phyloP scores from a whole-genome alignment of 2,888 invertebrate species.

The Papilio gigon region DNA sequence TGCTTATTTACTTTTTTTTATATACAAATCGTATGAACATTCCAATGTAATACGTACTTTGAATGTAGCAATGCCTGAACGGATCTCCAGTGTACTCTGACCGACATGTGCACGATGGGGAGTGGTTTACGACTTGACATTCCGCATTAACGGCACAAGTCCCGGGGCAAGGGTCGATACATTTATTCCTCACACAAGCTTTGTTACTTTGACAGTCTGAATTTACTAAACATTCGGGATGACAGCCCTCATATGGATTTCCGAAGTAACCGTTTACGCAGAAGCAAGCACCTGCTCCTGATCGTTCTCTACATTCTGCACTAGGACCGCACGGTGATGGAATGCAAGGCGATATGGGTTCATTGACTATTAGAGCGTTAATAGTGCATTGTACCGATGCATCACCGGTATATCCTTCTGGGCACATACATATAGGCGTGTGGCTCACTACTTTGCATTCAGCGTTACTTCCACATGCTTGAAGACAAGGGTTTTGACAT shows the following conservation, averaged over 20 bases:
- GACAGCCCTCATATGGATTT: slow-evolving; percentile 90
- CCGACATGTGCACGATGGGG: slow-evolving; percentile 86
- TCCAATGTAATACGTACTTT: slow-evolving; percentile 55
- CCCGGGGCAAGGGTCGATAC: slow-evolving; percentile 89
- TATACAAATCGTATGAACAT: neutral
- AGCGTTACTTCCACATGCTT: slow-evolving; percentile 88
- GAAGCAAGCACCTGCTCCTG: slow-evolving; percentile 84
- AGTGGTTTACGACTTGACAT: slow-evolving; percentile 88
- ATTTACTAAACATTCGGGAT: slow-evolving; percentile 88
- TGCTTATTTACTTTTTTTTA: neutral
- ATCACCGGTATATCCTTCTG: slow-evolving; percentile 87
- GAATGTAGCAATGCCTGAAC: slow-evolving; percentile 82
- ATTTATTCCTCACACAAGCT: slow-evolving; percentile 88
- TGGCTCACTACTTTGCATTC: slow-evolving; percentile 90
- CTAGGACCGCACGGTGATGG: slow-evolving; percentile 85
- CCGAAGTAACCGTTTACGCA: slow-evolving; percentile 88
- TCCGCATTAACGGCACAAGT: slow-evolving; percentile 89
- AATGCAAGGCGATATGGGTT: slow-evolving; percentile 80
- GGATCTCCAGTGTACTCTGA: slow-evolving; percentile 88
- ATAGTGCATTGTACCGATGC: slow-evolving; percentile 85
- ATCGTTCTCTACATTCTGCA: slow-evolving; percentile 83
- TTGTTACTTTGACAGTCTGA: slow-evolving; percentile 87
- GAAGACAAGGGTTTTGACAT: slow-evolving; percentile 88
- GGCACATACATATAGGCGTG: slow-evolving; percentile 87
- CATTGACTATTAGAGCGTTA: slow-evolving; percentile 53